Evolutionary conservation across 1,140 invertebrate species (phyloP).

Genomic region (Bradynema listronoti): DNA sequence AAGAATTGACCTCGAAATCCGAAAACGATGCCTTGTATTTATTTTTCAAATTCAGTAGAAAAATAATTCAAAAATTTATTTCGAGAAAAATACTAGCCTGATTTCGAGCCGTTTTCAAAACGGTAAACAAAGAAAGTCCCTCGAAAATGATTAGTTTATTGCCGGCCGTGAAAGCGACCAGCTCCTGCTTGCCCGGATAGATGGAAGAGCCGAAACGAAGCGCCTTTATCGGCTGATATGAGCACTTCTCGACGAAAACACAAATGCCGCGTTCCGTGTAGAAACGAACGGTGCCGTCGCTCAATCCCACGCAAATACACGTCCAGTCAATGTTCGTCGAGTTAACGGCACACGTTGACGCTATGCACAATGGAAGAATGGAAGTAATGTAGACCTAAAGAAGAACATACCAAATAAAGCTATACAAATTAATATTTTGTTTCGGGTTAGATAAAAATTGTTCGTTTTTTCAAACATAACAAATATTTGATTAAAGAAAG

Average conservation of each 20-base stretch:
- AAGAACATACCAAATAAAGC: too few relatives aligned
- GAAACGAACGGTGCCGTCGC: conserved; percentile 26
- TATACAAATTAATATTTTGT: too few relatives aligned
- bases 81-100: conserved; percentile 7
- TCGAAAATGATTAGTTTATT: conserved; percentile 25
- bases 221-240: conserved; percentile 7
- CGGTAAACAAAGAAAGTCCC: conserved; percentile 24
- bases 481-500: too few relatives aligned
- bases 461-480: too few relatives aligned
- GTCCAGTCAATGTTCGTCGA: conserved; percentile 26
- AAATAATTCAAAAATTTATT: neutral
- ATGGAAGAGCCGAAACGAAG: conserved; percentile 18
- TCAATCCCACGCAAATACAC: conserved; percentile 31
- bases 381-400: conserved; percentile 10
- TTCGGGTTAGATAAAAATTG: too few relatives aligned
- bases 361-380: conserved; percentile 1
- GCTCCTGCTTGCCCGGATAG: conserved; percentile 27
- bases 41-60: neutral
- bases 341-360: conserved; percentile 6
- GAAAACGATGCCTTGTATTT: too few relatives aligned
- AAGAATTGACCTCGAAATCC: too few relatives aligned
- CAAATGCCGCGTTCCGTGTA: conserved; percentile 27
- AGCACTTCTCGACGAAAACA: conserved; percentile 25
- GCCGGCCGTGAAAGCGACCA: conserved; percentile 14
- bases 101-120: conserved; percentile 17